Evolutionary conservation across 2,797 vertebrate genomes (phyloP), one percentile per base, ranked within the genome.

Genomic region (Graptemys geographica): DNA sequence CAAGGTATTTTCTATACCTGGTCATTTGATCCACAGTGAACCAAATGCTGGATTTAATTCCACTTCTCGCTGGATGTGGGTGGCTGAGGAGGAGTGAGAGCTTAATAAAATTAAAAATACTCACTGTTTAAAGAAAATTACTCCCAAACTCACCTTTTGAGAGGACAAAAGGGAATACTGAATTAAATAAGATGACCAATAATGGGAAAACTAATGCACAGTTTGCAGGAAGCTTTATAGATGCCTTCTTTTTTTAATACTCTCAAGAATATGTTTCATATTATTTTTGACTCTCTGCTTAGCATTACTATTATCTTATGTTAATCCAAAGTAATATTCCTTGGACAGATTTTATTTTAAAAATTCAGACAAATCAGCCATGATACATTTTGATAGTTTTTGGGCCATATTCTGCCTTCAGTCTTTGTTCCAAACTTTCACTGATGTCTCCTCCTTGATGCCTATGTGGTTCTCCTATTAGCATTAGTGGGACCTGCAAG

Each of bases 401-500:
- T 31, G 55, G 47, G 62, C 78, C 1, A 19, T 65, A 31, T 82
- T 91, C 9, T 90, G 37, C n/a, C 37, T 81, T 56, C 53, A 72
- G 37, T 62, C 1, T 33, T 78, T 62, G 59, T 62, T 91, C 5
- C 83, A 16, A 55, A 53, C 44, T 87, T 93, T 80, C 1, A 13
- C 19, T 82, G 56, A 55, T 89, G 51, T 3, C 18, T 86, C 86
- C 23, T 8, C 1, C 5, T 79, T 33, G 31, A 10, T 82, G 52
- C 41, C 3, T 2, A 37, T 16, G 21, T 74, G n/a, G 37, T 78
- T 18, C 78, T 25, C 55, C 25, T 78, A 8, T 47, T 47, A 47
- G 87, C 87, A 90, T 81, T 82, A 27, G 11, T 76, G 53, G 69
- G 23, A 93, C 84, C n/a, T 89, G 4, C 74, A 74, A 92, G 11